phyloP scores from a whole-genome alignment of 1,140 invertebrate genomes.

The Drosophila equinoxialis region DNA sequence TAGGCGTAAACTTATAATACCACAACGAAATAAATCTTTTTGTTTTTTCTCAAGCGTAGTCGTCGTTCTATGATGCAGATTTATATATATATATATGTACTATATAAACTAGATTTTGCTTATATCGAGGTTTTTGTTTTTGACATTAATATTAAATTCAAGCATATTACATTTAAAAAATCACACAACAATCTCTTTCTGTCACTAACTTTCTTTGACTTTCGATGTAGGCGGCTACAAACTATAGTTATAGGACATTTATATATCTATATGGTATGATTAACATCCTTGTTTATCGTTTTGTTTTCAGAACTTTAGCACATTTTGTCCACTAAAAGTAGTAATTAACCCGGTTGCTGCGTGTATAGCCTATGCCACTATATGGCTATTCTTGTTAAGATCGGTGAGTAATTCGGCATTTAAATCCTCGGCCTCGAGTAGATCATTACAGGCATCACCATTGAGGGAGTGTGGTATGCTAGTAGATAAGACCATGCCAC shows the following conservation, averaged over 20 bases:
- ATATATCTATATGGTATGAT: conserved; percentile 44
- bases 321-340: conserved; percentile 71
- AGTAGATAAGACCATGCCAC: conserved; percentile 68
- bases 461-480: conserved; percentile 75
- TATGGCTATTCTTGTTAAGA: conserved; percentile 82
- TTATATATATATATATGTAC: not conserved
- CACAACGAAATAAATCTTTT: conserved; percentile 60
- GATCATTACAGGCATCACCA: conserved; percentile 67
- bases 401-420: conserved; percentile 76
- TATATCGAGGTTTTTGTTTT: conserved; percentile 26
- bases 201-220: conserved; percentile 41
- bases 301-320: conserved; percentile 53
- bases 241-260: conserved; percentile 50
- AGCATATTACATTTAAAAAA: conserved; percentile 67
- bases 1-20: conserved; percentile 49
- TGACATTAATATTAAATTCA: conserved; percentile 64
- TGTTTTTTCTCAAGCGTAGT: conserved; percentile 59
- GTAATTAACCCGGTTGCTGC: conserved; percentile 64
- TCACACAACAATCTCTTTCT: conserved; percentile 70
- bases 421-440: conserved; percentile 77
- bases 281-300: conserved; percentile 47
- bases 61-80: conserved; percentile 56
- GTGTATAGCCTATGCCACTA: conserved; percentile 69
- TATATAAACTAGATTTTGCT: conserved; percentile 42
- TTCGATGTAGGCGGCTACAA: conserved; percentile 72